phyloP scores from a whole-genome alignment of 2,888 invertebrate species.

The Germaria angustata region DNA sequence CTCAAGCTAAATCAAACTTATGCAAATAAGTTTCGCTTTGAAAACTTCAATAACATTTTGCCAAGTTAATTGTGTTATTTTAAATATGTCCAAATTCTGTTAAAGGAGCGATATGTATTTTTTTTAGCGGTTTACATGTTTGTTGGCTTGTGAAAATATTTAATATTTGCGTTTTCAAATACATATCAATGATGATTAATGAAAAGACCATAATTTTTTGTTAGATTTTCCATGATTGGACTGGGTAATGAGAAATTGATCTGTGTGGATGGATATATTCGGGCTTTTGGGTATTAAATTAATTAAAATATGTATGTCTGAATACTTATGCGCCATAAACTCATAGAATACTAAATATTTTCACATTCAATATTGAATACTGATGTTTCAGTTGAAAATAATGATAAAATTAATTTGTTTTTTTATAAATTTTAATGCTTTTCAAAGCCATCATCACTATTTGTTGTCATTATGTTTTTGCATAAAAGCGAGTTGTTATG shows the following conservation, averaged over 20 bases:
- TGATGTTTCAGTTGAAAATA: not conserved
- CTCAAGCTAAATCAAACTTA: too few species aligned
- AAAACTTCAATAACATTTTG: too few species aligned
- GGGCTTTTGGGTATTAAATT: slow-evolving; percentile 28
- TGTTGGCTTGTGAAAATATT: slow-evolving; percentile 24
- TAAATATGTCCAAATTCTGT: too few species aligned
- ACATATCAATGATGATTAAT: slow-evolving; percentile 10
- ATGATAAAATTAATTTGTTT: slow-evolving; percentile 1
- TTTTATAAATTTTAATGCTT: slow-evolving; percentile 44
- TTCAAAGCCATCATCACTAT: slow-evolving; percentile 8
- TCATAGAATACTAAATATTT: slow-evolving; percentile 3
- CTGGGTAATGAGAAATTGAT: not conserved
- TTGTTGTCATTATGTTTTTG: not conserved
- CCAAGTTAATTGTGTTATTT: too few species aligned
- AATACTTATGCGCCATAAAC: not conserved
- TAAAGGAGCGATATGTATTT: too few species aligned
- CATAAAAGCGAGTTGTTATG: not conserved
- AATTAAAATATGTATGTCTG: slow-evolving; percentile 4
- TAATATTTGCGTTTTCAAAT: slow-evolving; percentile 37
- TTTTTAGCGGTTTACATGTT: not conserved
- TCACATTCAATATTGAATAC: slow-evolving; percentile 10
- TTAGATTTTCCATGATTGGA: not conserved
- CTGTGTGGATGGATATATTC: not conserved
- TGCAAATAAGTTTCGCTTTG: too few species aligned
- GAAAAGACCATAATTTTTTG: not conserved